A percentile compares a stretch with the other conserved stretches of the same genome.
Conservation (phyloP, 2,113 vertebrate genomes). For the Phalacrocorax brasilianus region DNA sequence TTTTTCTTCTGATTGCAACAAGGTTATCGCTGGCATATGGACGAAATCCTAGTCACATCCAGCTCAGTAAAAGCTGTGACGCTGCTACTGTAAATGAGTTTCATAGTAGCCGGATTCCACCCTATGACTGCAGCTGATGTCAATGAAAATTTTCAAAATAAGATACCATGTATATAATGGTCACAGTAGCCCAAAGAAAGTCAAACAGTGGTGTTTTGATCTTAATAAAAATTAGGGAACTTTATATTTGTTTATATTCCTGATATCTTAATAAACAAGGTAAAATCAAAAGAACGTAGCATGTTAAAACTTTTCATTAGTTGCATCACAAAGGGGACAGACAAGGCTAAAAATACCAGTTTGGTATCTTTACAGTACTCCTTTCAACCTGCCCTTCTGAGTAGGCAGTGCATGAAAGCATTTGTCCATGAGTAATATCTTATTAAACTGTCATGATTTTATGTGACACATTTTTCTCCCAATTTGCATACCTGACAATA, state of each 20-base stretch:
- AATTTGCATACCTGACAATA: slow-evolving; percentile 49
- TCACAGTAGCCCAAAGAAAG: neutral
- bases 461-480: slow-evolving; percentile 30
- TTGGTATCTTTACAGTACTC: neutral
- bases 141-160: neutral
- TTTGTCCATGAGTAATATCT: slow-evolving; percentile 43
- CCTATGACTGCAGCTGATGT: neutral
- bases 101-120: neutral
- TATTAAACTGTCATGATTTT: slow-evolving; percentile 53
- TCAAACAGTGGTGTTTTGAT: neutral
- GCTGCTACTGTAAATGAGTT: neutral
- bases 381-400: neutral
- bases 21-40: neutral
- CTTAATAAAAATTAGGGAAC: neutral
- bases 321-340: neutral
- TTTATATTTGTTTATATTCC: neutral
- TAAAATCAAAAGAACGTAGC: neutral
- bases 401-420: neutral
- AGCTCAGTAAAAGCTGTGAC: neutral
- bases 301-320: neutral
- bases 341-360: neutral
- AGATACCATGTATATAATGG: neutral
- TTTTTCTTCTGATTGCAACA: neutral
- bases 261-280: neutral
- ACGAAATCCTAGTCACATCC: neutral